These are phyloP conservation scores for Tridacna gigas DNA, from an alignment of 2,888 invertebrate species.

Conservation along the genomic window DNA sequence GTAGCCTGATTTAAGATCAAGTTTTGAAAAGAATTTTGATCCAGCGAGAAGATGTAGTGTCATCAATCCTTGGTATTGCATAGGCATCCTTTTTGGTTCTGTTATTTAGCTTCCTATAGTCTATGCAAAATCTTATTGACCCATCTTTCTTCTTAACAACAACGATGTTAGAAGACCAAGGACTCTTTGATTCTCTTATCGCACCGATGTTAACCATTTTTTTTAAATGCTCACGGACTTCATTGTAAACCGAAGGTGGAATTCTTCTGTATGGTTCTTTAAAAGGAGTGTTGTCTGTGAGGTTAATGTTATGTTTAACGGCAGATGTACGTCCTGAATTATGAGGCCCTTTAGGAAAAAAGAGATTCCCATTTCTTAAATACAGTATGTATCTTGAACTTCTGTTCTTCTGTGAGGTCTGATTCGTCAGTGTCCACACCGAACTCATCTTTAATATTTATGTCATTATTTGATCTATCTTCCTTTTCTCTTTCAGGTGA, in stretches of 20 bases:
- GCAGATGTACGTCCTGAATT: slow-evolving; percentile 25
- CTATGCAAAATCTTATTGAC: slow-evolving; percentile 25
- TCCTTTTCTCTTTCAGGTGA: neutral
- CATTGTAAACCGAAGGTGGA: slow-evolving; percentile 31
- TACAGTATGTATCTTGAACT: slow-evolving; percentile 4
- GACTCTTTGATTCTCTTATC: slow-evolving; percentile 31
- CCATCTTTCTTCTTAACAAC: slow-evolving; percentile 40
- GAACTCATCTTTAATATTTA: neutral
- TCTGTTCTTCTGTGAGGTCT: slow-evolving; percentile 4
- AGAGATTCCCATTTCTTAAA: slow-evolving; percentile 31
- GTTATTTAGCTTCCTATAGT: slow-evolving; percentile 36
- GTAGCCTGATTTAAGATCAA: slow-evolving; percentile 25
- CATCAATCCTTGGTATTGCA: slow-evolving; percentile 27
- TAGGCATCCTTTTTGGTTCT: slow-evolving; percentile 35
- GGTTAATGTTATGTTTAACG: slow-evolving; percentile 30
- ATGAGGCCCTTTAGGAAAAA: slow-evolving; percentile 28
- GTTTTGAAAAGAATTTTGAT: slow-evolving; percentile 30
- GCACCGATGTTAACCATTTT: slow-evolving; percentile 36
- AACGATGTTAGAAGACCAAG: slow-evolving; percentile 37
- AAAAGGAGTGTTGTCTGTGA: slow-evolving; percentile 29
- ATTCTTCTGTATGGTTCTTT: slow-evolving; percentile 34
- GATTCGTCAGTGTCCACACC: slow-evolving; percentile 18
- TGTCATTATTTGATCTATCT: neutral
- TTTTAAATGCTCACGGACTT: slow-evolving; percentile 38
- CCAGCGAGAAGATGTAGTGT: slow-evolving; percentile 32